Base-by-base conservation (phyloP, 2,888 invertebrate species). In the Sclerodermus sp. region DNA sequence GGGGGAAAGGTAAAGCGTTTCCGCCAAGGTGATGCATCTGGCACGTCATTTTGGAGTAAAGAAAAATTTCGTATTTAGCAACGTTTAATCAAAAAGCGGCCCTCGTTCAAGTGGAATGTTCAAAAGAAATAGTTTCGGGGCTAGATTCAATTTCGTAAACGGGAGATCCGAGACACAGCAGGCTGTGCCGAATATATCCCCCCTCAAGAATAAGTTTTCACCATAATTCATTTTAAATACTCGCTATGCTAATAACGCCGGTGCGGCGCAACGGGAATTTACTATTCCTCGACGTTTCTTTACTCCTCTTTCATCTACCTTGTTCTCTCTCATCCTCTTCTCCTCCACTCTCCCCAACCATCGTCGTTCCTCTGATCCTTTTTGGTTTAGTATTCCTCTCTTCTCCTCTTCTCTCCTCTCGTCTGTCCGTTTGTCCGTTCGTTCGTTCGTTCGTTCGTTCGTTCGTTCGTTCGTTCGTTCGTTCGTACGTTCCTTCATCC, bases 201-300 rank as follows among this genome's bases (percentile, higher is more conserved):
- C 23, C 23, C 61, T 46, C 45, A 58, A 58, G 65, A 64, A 67
- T 70, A 64, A 70, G 57, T 68, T 44, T 56, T 55, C 56, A 61
- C 61, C 68, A 72, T 75, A 73, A 76, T 67, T 75, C 75, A 74
- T 73, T 68, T 68, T 66, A 73, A 70, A 70, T 73, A 73, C 73
- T 69, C 66, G 71, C 23, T 71, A 71, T 73, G 75, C 74, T 74
- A 75, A 70, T 70, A 68, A 67, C 66, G 57, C 54, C 53, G 61
- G 55, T 51, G 52, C 51, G 57, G 45, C 59, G 58, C 62, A 62
- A 62, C 65, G 66, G 60, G 68, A 71, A 70, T 70, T 68, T 64
- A 67, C 67, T 62, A 69, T 74, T 70, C 66, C 67, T 68, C 52
- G 55, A 62, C 58, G 63, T 54, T 57, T 23, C 23, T 23, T 23